A percentile compares a stretch with the other conserved stretches of the same genome.
Evolutionary conservation across 2,888 invertebrate genomes (phyloP).

Genomic region (Tipula helvola): DNA sequence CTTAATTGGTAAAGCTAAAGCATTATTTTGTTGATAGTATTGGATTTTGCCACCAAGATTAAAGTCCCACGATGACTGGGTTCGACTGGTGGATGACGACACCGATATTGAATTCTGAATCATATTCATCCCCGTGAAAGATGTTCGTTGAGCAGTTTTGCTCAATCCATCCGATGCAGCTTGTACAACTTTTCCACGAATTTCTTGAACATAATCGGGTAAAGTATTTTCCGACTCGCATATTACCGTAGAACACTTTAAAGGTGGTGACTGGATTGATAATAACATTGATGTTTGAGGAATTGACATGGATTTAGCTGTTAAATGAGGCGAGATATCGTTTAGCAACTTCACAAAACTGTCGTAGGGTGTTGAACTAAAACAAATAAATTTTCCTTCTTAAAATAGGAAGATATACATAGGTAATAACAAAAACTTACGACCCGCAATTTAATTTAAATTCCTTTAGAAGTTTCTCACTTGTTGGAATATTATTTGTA

Average conservation of each 20-base stretch:
- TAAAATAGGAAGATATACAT: no score
- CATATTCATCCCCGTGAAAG: neutral
- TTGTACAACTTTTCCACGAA: constrained; percentile 27
- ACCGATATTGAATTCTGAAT: neutral
- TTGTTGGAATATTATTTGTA: constrained; percentile 26
- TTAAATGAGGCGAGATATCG: constrained; percentile 19
- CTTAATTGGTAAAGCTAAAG: constrained; percentile 44
- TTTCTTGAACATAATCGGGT: constrained; percentile 7
- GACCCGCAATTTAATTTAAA: neutral
- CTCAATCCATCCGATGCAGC: constrained; percentile 26
- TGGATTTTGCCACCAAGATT: neutral
- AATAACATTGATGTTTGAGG: neutral
- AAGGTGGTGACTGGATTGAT: neutral
- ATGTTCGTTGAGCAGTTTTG: constrained; percentile 18
- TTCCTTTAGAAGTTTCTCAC: constrained; percentile 22
- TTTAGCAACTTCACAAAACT: constrained; percentile 24
- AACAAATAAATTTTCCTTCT: neutral
- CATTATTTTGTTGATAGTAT: neutral
- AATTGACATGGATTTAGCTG: constrained; percentile 10
- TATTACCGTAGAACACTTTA: neutral
- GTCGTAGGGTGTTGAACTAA: neutral
- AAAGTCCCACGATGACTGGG: constrained; percentile 26
- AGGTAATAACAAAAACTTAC: neutral
- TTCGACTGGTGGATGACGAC: neutral
- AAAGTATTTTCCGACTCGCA: neutral